Evolutionary conservation across 2,113 vertebrate species (phyloP), one percentile per base, ranked within the genome.

Genomic region (Thunnus maccoyii): DNA sequence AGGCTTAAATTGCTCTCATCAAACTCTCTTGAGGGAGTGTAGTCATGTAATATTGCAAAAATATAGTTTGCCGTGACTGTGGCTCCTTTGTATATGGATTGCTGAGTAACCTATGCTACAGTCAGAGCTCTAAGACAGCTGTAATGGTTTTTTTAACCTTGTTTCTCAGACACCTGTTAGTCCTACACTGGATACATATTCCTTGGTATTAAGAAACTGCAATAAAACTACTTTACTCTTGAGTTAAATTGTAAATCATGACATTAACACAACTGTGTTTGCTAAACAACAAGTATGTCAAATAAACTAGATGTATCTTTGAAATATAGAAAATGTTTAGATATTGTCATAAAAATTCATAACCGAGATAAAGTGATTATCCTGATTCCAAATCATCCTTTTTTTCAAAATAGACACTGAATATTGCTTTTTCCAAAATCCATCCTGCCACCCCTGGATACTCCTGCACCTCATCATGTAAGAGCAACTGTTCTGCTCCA

Each of bases 1-100:
- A 86, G 81, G 82, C 77, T 83, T 92, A 88, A 91, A 90, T 76
- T 78, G 63, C 64, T 87, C 86, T 88, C 76, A 83, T 90, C 84
- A 85, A 73, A 88, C 64, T 78, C 83, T 86, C 80, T 80, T 12
- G 63, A 87, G 88, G 86, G 72, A 52, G 60, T n/a, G 54, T 18
- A n/a, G 78, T 80, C 81, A 86, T 78, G 82, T 87, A 84, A 85
- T 89, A 85, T 77, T 82, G 56, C n/a, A 20, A 82, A 85, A 9
- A 80, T 80, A 48, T 83, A 83, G 73, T 81, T 84, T 88, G 60
- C 80, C 18, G 30, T 76, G 22, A 72, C 68, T 80, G 36, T 52
- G 44, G 71, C 57, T 79, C 51, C 60, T 85, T 81, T 82, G 46
- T 80, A 70, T 77, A 27, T 82, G 61, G 30, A 65, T 60, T 82